Evolutionary conservation across 2,113 vertebrate genomes (phyloP).

Genomic region (Rhagologus leucostigma): DNA sequence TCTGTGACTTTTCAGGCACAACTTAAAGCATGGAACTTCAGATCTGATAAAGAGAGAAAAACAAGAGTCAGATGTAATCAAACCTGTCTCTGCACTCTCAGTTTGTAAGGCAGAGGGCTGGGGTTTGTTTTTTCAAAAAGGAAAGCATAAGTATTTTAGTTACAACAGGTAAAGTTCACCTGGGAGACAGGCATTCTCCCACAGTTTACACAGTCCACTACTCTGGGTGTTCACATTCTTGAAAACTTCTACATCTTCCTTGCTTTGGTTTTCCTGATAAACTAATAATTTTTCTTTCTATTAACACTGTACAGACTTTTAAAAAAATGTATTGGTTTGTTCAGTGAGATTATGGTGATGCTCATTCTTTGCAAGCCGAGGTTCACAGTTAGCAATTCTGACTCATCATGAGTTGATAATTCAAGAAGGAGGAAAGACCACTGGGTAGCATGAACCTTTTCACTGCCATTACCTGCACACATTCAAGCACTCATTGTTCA

Average conservation of each 20-base stretch:
- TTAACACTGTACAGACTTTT: not conserved
- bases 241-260: not conserved
- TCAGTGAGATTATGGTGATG: not conserved
- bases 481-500: not conserved
- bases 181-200: not conserved
- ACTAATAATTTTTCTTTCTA: not conserved
- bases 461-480: not conserved
- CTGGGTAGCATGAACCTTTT: not conserved
- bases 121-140: not conserved
- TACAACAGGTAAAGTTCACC: not conserved
- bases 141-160: not conserved
- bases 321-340: accelerated
- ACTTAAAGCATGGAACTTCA: not conserved
- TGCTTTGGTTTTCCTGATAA: not conserved
- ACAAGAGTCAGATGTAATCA: not conserved
- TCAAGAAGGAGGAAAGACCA: not conserved
- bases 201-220: not conserved
- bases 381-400: not conserved
- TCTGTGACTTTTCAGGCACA: not conserved
- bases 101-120: not conserved
- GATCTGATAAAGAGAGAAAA: not conserved
- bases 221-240: not conserved
- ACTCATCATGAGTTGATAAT: not conserved
- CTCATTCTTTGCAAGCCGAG: not conserved
- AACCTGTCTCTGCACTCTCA: not conserved